Percentiles rank a stretch among this genome's conserved stretches.
These are phyloP conservation scores for Ovis canadensis DNA, from an alignment of 2,113 vertebrate genomes.

Conservation along the genomic window DNA sequence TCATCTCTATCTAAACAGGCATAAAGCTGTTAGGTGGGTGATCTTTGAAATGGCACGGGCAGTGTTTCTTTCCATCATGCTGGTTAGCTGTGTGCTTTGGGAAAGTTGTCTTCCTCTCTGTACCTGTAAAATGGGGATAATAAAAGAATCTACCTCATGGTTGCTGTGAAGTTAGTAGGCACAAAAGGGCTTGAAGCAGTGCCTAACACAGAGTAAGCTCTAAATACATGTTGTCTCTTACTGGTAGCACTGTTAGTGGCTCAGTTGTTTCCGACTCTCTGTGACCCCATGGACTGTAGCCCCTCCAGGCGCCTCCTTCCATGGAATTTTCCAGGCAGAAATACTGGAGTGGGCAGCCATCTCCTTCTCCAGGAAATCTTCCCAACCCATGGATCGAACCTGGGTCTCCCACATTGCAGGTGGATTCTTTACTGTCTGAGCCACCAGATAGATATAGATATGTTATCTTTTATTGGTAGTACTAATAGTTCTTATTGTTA, in stretches of 20 bases:
- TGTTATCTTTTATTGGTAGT: not conserved
- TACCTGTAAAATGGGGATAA: not conserved
- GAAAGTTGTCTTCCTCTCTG: not conserved
- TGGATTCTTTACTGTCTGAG: not conserved
- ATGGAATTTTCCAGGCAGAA: not conserved
- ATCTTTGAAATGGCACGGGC: not conserved
- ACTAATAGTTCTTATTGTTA: not conserved
- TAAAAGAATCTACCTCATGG: not conserved
- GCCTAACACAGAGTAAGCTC: not conserved
- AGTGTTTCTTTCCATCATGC: not conserved
- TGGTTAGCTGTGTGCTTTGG: not conserved
- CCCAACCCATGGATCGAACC: not conserved
- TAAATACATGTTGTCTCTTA: not conserved
- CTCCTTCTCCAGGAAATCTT: not conserved
- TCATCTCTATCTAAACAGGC: not conserved
- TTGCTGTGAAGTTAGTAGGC: not conserved
- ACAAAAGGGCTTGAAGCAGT: not conserved
- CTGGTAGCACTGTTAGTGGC: not conserved
- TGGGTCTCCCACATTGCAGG: not conserved
- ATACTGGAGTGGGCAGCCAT: not conserved
- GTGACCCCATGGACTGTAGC: not conserved
- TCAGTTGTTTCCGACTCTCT: not conserved
- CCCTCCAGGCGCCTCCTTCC: not conserved
- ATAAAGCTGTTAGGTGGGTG: not conserved
- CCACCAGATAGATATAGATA: not conserved